Evolutionary conservation across 23 tunicate species (phyloP).

Genomic region (Ascidia mentula): DNA sequence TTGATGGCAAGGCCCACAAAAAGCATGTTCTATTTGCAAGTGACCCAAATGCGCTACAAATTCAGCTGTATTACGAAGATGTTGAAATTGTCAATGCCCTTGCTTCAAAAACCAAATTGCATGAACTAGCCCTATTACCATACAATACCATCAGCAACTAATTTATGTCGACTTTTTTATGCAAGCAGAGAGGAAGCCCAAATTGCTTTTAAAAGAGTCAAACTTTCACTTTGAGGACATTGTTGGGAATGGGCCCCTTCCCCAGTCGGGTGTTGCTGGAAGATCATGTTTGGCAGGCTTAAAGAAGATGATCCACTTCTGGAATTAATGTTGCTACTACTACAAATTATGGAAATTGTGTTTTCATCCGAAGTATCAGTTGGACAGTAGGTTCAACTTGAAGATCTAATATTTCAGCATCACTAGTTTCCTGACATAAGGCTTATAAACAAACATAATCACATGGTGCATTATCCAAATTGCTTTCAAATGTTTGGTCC

Average conservation of each 20-base stretch:
- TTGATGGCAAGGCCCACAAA: constrained; percentile 16
- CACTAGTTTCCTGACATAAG: constrained; percentile 23
- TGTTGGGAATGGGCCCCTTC: constrained; percentile 2
- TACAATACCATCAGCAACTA: constrained; percentile 15
- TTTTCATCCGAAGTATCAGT: constrained; percentile 14
- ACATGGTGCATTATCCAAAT: constrained; percentile 21
- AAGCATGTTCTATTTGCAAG: constrained; percentile 12
- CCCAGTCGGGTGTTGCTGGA: constrained; percentile 25
- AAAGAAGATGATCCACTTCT: constrained; percentile 13
- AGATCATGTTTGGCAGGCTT: constrained; percentile 6
- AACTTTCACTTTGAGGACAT: constrained; percentile 1
- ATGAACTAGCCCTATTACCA: constrained; percentile 23
- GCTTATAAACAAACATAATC: constrained; percentile 24
- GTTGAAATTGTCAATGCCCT: constrained; percentile 29
- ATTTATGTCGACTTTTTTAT: constrained; percentile 15
- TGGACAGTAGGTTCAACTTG: constrained; percentile 17
- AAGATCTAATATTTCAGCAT: constrained; percentile 20
- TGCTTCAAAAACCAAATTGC: constrained; percentile 33
- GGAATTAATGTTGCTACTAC: constrained; percentile 24
- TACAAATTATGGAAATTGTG: constrained; percentile 35
- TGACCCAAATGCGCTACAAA: constrained; percentile 9
- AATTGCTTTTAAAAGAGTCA: constrained; percentile 15
- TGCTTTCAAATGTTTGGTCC: constrained; percentile 33
- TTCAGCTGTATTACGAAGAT: constrained; percentile 37
- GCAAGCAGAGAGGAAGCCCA: constrained; percentile 13